Evolutionary conservation across 2,113 vertebrate genomes (phyloP), one percentile per base, ranked within the genome.

Genomic region (Laticauda laticaudata): DNA sequence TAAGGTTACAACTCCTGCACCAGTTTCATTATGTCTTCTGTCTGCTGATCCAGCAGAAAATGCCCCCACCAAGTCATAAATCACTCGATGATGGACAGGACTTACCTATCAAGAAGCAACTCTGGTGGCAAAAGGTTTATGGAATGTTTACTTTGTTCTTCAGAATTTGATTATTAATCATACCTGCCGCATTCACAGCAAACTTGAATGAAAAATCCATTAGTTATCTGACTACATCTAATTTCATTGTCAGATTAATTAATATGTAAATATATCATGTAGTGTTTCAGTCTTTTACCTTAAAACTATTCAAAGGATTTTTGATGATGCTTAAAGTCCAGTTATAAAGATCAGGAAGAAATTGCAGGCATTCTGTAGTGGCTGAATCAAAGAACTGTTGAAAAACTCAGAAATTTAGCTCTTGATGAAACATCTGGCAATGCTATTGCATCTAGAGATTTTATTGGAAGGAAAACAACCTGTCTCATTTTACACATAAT

Each of bases 281-380:
- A 85, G n/a, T 8, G 51, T n/a, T 2, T 2, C 34, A 91, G 45
- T 75, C 9, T n/a, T 48, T 93, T 61, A 39, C 81, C 10, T 24
- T 0, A 14, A 8, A 54, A 0, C 57, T 88, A 55, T 87, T 59
- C 7, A 12, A 0, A 1, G 53, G 3, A 53, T 5, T 0, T 0
- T 12, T 54, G 59, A 29, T 0, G 86, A 81, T 94, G 86, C 53
- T 23, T 43, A 69, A 92, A 89, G 61, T 11, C 2, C 86, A 55
- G 48, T 53, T 92, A 20, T 88, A 86, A 51, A 94, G 8, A 93
- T 86, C 94, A 92, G 88, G 7, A 3, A 51, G 1, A 91, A 96
- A 96, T 91, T 95, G 59, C 96, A 96, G 94, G 86, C 94, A 95
- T 96, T 96, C 96, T 96, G 93, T 97, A 96, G 96, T 0, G 95